Evolutionary conservation across 1,140 invertebrate species (phyloP).

Genomic region (Achroia grisella): DNA sequence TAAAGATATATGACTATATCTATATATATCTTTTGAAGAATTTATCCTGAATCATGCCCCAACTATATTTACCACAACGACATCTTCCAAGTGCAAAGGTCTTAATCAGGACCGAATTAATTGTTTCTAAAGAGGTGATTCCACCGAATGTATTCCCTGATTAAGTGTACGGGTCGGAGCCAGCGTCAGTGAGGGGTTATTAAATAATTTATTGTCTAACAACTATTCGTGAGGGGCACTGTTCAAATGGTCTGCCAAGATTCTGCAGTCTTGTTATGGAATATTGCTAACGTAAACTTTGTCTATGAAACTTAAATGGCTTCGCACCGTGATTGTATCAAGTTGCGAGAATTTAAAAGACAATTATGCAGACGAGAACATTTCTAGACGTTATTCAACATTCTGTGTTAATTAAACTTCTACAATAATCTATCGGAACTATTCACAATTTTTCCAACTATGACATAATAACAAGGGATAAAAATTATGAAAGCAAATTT

Average conservation of each 20-base stretch:
- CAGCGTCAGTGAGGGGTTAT: conserved; percentile 46
- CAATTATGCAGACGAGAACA: background rate
- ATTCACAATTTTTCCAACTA: too few species aligned
- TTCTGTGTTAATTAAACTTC: too few species aligned
- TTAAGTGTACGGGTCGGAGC: conserved; percentile 55
- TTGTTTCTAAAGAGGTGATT: conserved; percentile 66
- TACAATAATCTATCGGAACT: too few species aligned
- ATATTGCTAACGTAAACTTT: conserved; percentile 45
- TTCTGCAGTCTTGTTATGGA: conserved; percentile 47
- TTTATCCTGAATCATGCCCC: too few species aligned
- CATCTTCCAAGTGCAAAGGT: conserved; percentile 37
- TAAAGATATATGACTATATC: too few species aligned
- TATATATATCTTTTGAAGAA: too few species aligned
- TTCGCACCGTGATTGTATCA: conserved; percentile 18
- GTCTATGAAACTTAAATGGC: conserved; percentile 41
- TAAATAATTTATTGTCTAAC: conserved; percentile 69
- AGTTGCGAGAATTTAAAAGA: conserved; percentile 2
- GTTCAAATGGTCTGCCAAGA: conserved; percentile 53
- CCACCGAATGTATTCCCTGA: conserved; percentile 53
- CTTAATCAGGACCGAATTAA: conserved; percentile 56
- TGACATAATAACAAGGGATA: too few species aligned
- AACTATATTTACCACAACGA: conserved; percentile 23
- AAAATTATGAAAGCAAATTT: too few species aligned
- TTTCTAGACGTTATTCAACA: too few species aligned
- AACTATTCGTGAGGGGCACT: conserved; percentile 56